Percentiles rank a stretch among this genome's conserved stretches.
phyloP scores from a whole-genome alignment of 1,140 invertebrate genomes.

The Drosophila aff. region DNA sequence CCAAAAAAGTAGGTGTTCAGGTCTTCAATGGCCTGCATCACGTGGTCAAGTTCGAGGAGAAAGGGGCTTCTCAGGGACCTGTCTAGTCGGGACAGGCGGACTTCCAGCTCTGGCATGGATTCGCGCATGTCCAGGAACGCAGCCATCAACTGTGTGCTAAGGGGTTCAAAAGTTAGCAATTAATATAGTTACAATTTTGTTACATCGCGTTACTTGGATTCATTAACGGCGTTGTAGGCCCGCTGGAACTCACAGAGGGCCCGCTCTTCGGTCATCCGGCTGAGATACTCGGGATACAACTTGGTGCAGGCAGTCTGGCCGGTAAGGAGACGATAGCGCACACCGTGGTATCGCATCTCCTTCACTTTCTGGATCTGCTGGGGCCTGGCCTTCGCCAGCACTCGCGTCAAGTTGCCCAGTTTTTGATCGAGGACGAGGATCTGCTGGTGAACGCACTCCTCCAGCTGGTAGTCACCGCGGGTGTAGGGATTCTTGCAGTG shows the following conservation, averaged over 20 bases:
- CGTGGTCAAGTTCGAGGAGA: conserved; percentile 16
- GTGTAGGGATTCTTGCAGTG: conserved; percentile 57
- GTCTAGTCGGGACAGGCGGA: conserved; percentile 51
- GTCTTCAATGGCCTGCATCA: conserved; percentile 54
- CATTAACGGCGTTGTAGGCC: conserved; percentile 45
- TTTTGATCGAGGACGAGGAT: conserved; percentile 43
- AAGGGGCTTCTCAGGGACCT: conserved; percentile 46
- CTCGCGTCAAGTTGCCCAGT: conserved; percentile 9
- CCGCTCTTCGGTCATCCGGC: conserved; percentile 58
- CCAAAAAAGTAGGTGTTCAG: conserved; percentile 65
- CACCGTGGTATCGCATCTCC: conserved; percentile 63
- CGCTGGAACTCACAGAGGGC: conserved; percentile 63
- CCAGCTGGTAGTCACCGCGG: conserved; percentile 50
- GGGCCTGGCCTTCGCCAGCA: conserved; percentile 26
- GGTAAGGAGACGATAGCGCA: conserved; percentile 52
- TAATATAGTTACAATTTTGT: background rate
- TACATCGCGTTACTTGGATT: conserved; percentile 50
- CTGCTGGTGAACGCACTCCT: conserved; percentile 67
- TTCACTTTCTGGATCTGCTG: conserved; percentile 51
- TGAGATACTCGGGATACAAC: conserved; percentile 65
- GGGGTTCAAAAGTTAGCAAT: background rate
- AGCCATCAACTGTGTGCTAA: conserved; percentile 22
- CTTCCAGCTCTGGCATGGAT: conserved; percentile 38
- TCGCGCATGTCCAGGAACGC: conserved; percentile 36
- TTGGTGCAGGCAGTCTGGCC: conserved; percentile 44